Conservation (phyloP, 2,797 vertebrate genomes). For the Gastrophryne carolinensis region DNA sequence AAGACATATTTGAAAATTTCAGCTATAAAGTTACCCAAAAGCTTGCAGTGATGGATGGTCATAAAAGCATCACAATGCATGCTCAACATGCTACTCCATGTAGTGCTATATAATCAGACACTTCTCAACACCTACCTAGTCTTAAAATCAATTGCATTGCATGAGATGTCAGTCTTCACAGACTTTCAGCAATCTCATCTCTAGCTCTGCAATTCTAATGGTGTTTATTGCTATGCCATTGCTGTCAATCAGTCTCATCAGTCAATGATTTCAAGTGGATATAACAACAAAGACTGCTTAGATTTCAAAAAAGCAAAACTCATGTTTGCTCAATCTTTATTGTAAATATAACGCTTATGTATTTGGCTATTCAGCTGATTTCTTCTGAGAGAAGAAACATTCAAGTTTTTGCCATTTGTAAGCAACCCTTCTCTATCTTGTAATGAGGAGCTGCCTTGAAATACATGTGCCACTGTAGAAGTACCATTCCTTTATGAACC, state of each 20-base stretch:
- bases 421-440: too few relatives aligned
- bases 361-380: background rate
- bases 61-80: conserved; percentile 12
- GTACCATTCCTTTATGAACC: too few relatives aligned
- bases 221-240: conserved; percentile 38
- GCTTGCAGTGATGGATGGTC: background rate
- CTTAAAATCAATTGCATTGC: conserved; percentile 50
- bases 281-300: conserved; percentile 17
- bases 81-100: conserved; percentile 3
- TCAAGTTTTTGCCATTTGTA: background rate
- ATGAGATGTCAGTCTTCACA: conserved; percentile 48
- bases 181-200: conserved; percentile 30
- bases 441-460: too few relatives aligned
- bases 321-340: background rate
- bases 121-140: conserved; percentile 33
- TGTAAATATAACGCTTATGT: background rate
- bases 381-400: background rate
- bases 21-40: background rate
- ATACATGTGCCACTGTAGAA: too few relatives aligned
- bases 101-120: conserved; percentile 40
- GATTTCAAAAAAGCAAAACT: conserved; percentile 23
- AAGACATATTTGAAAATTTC: background rate
- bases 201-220: conserved; percentile 49
- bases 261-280: conserved; percentile 38
- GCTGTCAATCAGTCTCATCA: conserved; percentile 50